Evolutionary conservation across 92 coral and sea anemone genomes (phyloP), one percentile per base, ranked within the genome.

Genomic region (Palythoa grandis): DNA sequence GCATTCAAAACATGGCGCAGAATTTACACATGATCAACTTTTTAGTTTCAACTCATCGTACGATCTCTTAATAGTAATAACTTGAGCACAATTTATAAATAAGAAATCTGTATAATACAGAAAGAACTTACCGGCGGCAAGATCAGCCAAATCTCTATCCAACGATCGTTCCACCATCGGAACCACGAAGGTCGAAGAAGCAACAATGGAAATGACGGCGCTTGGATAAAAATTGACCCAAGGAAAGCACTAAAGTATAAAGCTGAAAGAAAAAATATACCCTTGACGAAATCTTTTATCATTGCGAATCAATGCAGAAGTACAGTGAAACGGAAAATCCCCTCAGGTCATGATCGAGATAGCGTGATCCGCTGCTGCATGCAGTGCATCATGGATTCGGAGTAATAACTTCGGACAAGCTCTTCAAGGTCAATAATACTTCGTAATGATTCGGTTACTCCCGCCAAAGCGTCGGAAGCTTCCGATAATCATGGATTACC

Each of bases 121-220:
- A 17, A 23, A 29, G 43, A 35, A 79, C 99, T 89, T 80, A 96
- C 99, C 89, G 95, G 92, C 9, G 99, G 99, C 19, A 96, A 57
- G 15, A 79, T 66, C 20, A 96, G 73, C 99, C 99, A 96, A 11
- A 87, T 61, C 20, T 80, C 86, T 50, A 93, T 87, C 79, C 90
- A 63, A 20, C 87, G 93, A 80, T 96, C 99, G 39, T 86, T 93
- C 63, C 79, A 78, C 92, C 95, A 90, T 2, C 99, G 93, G 77
- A 95, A 96, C 98, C 97, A 96, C 50, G 83, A 82, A 39, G 99
- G 99, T n/a, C 86, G 92, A 72, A 88, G 76, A 50, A 92, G 87
- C n/a, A 96, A 84, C 75, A 96, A 88, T 7, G 95, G 98, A 40
- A 96, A 70, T 29, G 94, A 85, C 1, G 99, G 99, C 3, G 95